Conservation (phyloP, 2,888 invertebrate species). For the Plagodis dolabraria region DNA sequence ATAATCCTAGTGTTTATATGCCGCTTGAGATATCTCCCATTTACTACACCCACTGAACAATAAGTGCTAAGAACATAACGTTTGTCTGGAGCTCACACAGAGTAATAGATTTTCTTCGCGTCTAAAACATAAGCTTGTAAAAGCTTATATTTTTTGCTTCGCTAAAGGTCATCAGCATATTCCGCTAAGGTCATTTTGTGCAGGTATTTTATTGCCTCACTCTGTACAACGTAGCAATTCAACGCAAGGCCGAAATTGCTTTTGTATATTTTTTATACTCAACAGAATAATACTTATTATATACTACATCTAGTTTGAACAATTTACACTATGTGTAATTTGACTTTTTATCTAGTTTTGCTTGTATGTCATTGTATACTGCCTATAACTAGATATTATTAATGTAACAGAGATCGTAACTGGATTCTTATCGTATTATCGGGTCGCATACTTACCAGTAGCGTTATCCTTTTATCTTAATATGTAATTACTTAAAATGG, state of each 20-base stretch:
- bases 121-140: conserved; percentile 60
- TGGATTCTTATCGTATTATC: conserved; percentile 5
- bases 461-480: conserved; percentile 3
- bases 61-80: conserved; percentile 10
- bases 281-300: conserved; percentile 56
- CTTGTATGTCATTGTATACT: conserved; percentile 5
- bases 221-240: conserved; percentile 68
- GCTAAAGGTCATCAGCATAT: conserved; percentile 72
- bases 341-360: conserved; percentile 13
- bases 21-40: conserved; percentile 8
- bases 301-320: conserved; percentile 43
- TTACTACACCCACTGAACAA: conserved; percentile 7
- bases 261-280: conserved; percentile 61
- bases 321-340: conserved; percentile 34
- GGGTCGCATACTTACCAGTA: conserved; percentile 3
- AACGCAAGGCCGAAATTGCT: conserved; percentile 75
- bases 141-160: conserved; percentile 58
- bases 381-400: neutral
- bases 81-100: neutral
- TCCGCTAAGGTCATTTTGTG: conserved; percentile 76
- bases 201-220: conserved; percentile 77
- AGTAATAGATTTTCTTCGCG: conserved; percentile 40
- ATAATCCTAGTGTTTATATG: neutral
- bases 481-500: conserved; percentile 29
- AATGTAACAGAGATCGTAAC: neutral